A percentile compares a stretch with the other conserved stretches of the same genome.
Evolutionary conservation across 2,113 vertebrate genomes (phyloP).

Genomic region (Siniperca chuatsi): DNA sequence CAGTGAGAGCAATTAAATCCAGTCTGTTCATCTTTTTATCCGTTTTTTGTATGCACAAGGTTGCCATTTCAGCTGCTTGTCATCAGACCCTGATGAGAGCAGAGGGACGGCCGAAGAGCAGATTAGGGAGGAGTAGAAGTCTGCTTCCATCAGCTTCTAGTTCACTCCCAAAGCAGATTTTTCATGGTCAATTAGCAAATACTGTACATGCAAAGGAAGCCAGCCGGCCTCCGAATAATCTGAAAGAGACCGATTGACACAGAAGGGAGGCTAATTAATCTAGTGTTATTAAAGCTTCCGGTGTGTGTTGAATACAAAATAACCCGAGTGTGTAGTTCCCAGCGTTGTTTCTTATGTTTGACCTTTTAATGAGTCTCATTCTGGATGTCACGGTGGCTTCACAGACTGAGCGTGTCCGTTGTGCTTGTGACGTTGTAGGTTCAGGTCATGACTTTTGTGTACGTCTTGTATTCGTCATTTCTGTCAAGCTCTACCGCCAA

Average conservation of each 20-base stretch:
- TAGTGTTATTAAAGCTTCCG: slow-evolving; percentile 38
- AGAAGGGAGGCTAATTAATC: slow-evolving; percentile 46
- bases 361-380: slow-evolving; percentile 38
- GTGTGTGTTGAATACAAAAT: slow-evolving; percentile 48
- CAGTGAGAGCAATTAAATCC: background rate
- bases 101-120: background rate
- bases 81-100: slow-evolving; percentile 5
- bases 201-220: slow-evolving; percentile 13
- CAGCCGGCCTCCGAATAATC: background rate
- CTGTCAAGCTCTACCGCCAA: background rate
- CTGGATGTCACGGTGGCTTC: slow-evolving; percentile 36
- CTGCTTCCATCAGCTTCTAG: slow-evolving; percentile 38
- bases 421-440: background rate
- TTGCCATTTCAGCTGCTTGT: background rate
- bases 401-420: background rate
- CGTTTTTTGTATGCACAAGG: background rate
- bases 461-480: background rate
- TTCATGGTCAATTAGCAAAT: slow-evolving; percentile 33
- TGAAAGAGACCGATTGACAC: slow-evolving; percentile 19
- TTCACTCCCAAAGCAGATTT: slow-evolving; percentile 46
- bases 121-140: slow-evolving; percentile 26
- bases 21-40: background rate
- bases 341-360: slow-evolving; percentile 25
- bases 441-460: slow-evolving; percentile 8
- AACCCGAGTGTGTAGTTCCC: slow-evolving; percentile 12